Conservation (phyloP, 1,140 invertebrate species). For the Vanessa tameamea region DNA sequence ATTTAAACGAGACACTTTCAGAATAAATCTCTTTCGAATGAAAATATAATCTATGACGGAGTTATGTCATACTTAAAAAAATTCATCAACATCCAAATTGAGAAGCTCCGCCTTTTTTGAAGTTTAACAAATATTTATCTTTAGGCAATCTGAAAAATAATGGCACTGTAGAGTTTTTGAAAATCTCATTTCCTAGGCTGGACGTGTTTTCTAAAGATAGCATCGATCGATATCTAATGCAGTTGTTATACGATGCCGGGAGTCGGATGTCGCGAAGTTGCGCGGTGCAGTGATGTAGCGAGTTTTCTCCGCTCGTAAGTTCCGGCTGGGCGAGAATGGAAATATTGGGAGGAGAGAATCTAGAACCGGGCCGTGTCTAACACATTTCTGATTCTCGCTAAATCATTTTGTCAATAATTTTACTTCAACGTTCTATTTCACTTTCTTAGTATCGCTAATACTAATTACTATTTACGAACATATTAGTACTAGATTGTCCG, state of each 20-base stretch:
- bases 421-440: background rate
- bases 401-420: background rate
- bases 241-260: constrained; percentile 50
- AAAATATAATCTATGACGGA: no score
- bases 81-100: no score
- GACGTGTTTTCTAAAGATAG: constrained; percentile 33
- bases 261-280: constrained; percentile 54
- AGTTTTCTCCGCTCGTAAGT: constrained; percentile 54
- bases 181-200: constrained; percentile 4
- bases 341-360: constrained; percentile 50
- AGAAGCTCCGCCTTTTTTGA: no score
- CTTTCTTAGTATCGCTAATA: no score
- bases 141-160: no score
- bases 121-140: no score
- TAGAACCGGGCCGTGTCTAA: constrained; percentile 7
- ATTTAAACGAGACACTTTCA: no score
- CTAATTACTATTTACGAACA: no score
- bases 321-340: constrained; percentile 55
- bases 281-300: constrained; percentile 38
- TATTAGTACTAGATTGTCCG: no score
- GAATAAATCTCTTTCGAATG: no score
- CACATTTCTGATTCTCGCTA: constrained; percentile 2
- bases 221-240: constrained; percentile 32
- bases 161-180: background rate
- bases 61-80: no score